Evolutionary conservation across 2,888 invertebrate species (phyloP).

Genomic region (Cephalotes varians): DNA sequence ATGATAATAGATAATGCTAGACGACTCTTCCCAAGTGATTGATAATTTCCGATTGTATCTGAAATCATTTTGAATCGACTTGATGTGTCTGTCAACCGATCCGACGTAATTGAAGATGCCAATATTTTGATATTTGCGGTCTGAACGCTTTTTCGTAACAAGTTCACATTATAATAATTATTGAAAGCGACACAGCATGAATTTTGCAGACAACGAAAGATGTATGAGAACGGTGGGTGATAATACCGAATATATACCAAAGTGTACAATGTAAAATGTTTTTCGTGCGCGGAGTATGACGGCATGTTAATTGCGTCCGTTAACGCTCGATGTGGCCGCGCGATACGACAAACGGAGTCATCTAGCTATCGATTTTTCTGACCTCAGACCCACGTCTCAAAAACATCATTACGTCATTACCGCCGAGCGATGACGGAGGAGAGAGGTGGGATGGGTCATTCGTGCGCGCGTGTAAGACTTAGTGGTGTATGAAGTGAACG

Average conservation of each 20-base stretch:
- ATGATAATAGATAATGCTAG: background rate
- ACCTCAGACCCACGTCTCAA: constrained; percentile 58
- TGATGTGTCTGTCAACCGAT: background rate
- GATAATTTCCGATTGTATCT: background rate
- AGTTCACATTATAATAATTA: background rate
- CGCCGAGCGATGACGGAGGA: constrained; percentile 66
- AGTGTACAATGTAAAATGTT: constrained; percentile 22
- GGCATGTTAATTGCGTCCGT: background rate
- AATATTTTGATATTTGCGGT: background rate
- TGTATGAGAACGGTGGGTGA: background rate
- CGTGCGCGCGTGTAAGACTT: constrained; percentile 57
- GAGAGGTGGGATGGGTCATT: constrained; percentile 26
- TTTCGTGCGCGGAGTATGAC: background rate
- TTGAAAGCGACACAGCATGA: background rate
- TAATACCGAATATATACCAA: constrained; percentile 23
- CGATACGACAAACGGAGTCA: constrained; percentile 27
- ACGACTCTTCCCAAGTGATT: background rate
- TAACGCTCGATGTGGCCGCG: constrained; percentile 23
- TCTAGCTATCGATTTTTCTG: constrained; percentile 54
- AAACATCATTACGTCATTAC: constrained; percentile 71
- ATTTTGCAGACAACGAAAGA: constrained; percentile 9
- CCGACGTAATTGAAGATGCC: background rate
- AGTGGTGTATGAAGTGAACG: constrained; percentile 63
- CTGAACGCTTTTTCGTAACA: no score
- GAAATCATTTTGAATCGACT: constrained; percentile 10